Evolutionary conservation across 1,140 invertebrate genomes (phyloP), one percentile per base, ranked within the genome.

Genomic region (Platyscapa corneri): DNA sequence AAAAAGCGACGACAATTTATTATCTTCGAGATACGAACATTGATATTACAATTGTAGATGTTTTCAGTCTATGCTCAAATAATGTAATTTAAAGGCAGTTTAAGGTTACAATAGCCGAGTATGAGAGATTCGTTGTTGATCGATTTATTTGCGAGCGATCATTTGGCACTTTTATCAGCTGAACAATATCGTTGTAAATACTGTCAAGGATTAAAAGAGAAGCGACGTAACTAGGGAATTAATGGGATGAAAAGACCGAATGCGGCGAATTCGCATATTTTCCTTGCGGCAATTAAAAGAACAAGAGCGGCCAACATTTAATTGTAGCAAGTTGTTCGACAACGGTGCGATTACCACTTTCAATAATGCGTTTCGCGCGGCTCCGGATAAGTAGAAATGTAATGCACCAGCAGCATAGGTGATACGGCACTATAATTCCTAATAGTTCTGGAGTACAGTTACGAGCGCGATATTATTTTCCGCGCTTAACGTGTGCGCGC

Each of bases 361-460:
- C 67, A 37, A 70, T 70, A 70, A 70, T 37, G 37, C 34, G 37
- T 39, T 23, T 39, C 67, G n/a, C n/a, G n/a, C n/a, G n/a, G n/a
- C n/a, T n/a, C n/a, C n/a, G n/a, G n/a, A n/a, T n/a, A n/a, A n/a
- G n/a, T n/a, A n/a, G n/a, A n/a, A n/a, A n/a, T 46, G 42, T 12
- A 12, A 46, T 46, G 12, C 42, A 46, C 42, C 12, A 5, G 30
- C n/a, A 64, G 60, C 14, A 37, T 8, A 70, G 30, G 67, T 39
- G 32, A 34, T 34, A 67, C 6, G 37, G 67, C 34, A 39, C 67
- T 70, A 37, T 70, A 70, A 70, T 70, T 70, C 37, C 67, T 70
- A 46, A 46, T 12, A 16, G 32, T 5, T n/a, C n/a, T 1, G 0
- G 30, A 87, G 89, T 78, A 27, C 34, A 78, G n/a, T 60, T 42